Base-by-base conservation (phyloP, 2,113 vertebrate genomes). In the Podarcis muralis region DNA sequence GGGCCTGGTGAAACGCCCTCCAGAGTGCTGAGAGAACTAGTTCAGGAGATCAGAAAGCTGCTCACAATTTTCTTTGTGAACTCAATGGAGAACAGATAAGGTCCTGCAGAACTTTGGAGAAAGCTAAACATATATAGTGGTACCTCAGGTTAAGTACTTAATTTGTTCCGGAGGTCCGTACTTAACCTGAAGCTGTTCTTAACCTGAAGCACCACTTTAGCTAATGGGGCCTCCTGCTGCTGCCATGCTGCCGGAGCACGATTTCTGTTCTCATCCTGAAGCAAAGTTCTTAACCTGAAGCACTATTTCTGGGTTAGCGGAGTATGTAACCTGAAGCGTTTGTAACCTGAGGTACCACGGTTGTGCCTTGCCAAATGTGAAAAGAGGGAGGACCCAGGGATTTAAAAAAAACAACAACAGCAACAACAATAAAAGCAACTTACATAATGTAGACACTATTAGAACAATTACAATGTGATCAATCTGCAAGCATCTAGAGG, bases 391-490 rank as follows among this genome's bases (percentile, higher is more conserved):
- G n/a, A 30, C 6, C 35, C 23, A 35, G 57, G 37, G 66, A n/a
- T n/a, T 43, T 77, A 15, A 25, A 74, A 74, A 37, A 53, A 48
- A 48, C 43, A 43, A 48, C 43, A 48, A 53, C 48, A 11, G 2
- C 48, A 53, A 53, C 48, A 53, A 53, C 74, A 83, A 48, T 35
- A 37, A 88, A 53, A 83, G 48, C 27, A 59, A 66, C 71, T 53
- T 53, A 27, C 83, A 77, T 53, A 77, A 66, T 18, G 12, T 76
- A 83, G 72, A 66, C 76, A 37, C 22, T 66, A 66, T 83, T 43
- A 82, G 69, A 75, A 75, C 57, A 82, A 88, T 88, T 88, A 77
- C 71, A 88, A 65, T 48, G 27, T 30, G 25, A 88, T 83, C 71
- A 37, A 65, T 83, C 43, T 76, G 37, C n/a, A 65, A 83, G 71